These are phyloP conservation scores for Benitochromis conjunctus DNA, from an alignment of 2,113 vertebrate species.

Conservation along the genomic window DNA sequence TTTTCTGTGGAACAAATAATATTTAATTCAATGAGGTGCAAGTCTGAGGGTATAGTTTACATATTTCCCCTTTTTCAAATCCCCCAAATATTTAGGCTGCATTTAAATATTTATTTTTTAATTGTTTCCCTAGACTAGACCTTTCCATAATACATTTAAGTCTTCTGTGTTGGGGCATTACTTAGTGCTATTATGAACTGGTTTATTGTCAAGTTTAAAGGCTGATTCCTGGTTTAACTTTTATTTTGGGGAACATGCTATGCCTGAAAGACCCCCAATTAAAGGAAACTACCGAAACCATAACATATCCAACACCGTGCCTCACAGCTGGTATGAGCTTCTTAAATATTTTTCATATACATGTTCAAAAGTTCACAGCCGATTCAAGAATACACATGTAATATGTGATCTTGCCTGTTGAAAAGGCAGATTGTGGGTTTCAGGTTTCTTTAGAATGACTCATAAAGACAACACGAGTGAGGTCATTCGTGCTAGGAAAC, in stretches of 20 bases:
- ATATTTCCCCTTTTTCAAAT: not conserved
- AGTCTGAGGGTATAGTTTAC: not conserved
- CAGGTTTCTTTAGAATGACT: not conserved
- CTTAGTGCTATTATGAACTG: not conserved
- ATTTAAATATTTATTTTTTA: not conserved
- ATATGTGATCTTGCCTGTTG: not conserved
- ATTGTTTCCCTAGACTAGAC: accelerated
- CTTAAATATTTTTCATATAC: too few species aligned
- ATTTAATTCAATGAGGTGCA: not conserved
- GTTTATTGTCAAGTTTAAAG: too few species aligned
- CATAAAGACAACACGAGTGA: not conserved
- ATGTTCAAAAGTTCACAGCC: not conserved
- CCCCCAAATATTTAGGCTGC: not conserved
- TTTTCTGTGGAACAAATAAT: not conserved
- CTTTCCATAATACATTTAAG: not conserved
- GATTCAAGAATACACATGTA: not conserved
- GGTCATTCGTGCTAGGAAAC: not conserved
- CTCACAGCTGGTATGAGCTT: not conserved
- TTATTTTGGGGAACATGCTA: not conserved
- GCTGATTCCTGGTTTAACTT: not conserved
- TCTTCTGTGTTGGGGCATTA: not conserved
- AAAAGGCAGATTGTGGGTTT: not conserved
- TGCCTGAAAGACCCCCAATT: not conserved
- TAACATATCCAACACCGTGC: accelerated
- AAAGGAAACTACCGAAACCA: not conserved